These are phyloP conservation scores for Theonella swinhoei DNA, from an alignment of 37 sponge, comb jelly and placozoan species.

Conservation along the genomic window DNA sequence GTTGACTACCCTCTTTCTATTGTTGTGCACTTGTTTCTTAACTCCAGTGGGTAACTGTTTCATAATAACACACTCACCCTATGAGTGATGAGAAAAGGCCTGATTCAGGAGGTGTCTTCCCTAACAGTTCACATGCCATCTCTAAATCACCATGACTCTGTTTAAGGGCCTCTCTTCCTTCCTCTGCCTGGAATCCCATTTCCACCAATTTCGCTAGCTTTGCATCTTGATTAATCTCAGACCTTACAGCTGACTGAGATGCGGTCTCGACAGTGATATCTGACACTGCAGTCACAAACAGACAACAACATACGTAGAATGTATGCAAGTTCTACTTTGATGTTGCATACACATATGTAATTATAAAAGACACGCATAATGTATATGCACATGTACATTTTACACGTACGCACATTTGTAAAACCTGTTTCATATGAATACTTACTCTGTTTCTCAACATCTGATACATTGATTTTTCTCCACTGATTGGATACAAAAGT, in stretches of 20 bases:
- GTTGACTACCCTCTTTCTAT: too few relatives aligned
- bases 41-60: too few relatives aligned
- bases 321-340: too few relatives aligned
- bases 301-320: too few relatives aligned
- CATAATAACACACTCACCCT: neutral
- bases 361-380: too few relatives aligned
- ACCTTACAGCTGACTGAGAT: neutral
- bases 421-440: too few relatives aligned
- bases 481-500: conserved; percentile 61
- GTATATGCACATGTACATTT: too few relatives aligned
- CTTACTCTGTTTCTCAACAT: conserved; percentile 39
- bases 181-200: conserved; percentile 30
- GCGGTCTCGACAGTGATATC: too few relatives aligned
- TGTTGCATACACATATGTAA: too few relatives aligned
- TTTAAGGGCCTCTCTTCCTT: conserved; percentile 17
- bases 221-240: conserved; percentile 2
- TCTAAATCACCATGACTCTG: conserved; percentile 7
- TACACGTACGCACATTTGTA: too few relatives aligned
- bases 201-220: conserved; percentile 26
- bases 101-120: neutral
- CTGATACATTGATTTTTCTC: conserved; percentile 25
- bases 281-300: too few relatives aligned
- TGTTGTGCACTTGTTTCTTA: too few relatives aligned
- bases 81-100: neutral
- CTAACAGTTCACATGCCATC: conserved; percentile 19